Evolutionary conservation across 92 coral and sea anemone species (phyloP), one percentile per base, ranked within the genome.

Genomic region (Porites divaricata): DNA sequence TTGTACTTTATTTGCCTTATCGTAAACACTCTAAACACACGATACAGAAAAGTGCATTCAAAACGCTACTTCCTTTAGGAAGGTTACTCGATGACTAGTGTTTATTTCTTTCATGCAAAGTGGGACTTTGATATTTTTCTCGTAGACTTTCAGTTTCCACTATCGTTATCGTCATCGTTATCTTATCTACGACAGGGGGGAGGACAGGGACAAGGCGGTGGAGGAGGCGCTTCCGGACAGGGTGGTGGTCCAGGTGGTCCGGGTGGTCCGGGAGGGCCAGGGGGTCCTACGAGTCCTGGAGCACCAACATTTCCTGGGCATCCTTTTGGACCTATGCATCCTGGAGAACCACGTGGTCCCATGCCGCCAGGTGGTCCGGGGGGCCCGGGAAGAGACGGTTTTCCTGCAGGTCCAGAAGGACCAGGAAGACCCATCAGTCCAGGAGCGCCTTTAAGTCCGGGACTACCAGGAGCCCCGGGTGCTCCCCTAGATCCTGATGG

Each of bases 261-360:
- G 1, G 94, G 92, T 11, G 91, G 93, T 62, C 98, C 98, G 5
- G 95, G 91, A 20, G 92, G 86, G 51, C 98, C 98, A 64, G 90
- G 88, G 54, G 90, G 93, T 63, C 98, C 98, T 13, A 83, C 76
- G 9, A 67, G 53, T 57, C 98, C 98, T 13, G 85, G 76, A 63
- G 83, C 72, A 65, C 98, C 98, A 16, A 80, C 24, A 41, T 75
- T 74, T 62, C 97, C 98, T 64, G 87, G 89, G 16, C 83, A 78
- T 35, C 98, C 98, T 51, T 53, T 77, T n/a, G 35, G 71, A 22
- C 98, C 95, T 1, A 80, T 69, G 10, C 86, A 83, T 10, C 92
- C 92, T 53, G 72, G 72, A 5, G 62, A 83, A 20, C 95, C 91
- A 48, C 88, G 89, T 59, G 65, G 81, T 66, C 91, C 93, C 67